These are phyloP conservation scores for Amblyjoppa fuscipennis DNA, from an alignment of 2,888 invertebrate genomes.

Conservation along the genomic window DNA sequence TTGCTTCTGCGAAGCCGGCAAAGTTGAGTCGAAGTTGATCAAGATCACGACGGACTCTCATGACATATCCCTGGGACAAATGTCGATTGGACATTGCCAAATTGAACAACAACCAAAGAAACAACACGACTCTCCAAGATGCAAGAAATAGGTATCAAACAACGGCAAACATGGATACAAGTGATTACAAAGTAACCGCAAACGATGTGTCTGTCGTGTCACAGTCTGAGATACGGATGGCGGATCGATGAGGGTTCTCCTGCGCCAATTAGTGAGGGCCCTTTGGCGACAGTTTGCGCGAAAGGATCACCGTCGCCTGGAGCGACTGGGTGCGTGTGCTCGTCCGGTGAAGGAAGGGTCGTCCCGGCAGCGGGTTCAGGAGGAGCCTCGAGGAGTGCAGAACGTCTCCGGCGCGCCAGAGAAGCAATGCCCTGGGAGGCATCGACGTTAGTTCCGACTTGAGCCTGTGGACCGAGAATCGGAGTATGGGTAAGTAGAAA, in stretches of 20 bases:
- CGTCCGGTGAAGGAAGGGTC: constrained; percentile 45
- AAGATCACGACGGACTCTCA: neutral
- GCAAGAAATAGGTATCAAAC: neutral
- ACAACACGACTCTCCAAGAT: neutral
- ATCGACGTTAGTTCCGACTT: constrained; percentile 40
- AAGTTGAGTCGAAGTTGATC: neutral
- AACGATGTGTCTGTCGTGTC: neutral
- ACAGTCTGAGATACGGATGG: constrained; percentile 4
- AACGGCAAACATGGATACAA: neutral
- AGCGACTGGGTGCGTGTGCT: constrained; percentile 14
- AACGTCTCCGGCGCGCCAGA: constrained; percentile 20
- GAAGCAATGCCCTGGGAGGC: constrained; percentile 39
- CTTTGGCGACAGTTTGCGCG: constrained; percentile 34
- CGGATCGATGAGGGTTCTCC: constrained; percentile 28
- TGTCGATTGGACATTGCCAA: neutral
- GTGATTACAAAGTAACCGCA: neutral
- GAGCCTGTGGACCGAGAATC: constrained; percentile 18
- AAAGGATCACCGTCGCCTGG: constrained; percentile 35
- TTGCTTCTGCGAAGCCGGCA: neutral
- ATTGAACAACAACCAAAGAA: neutral
- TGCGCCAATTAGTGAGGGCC: constrained; percentile 33
- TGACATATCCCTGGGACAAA: neutral
- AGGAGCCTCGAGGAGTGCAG: constrained; percentile 23
- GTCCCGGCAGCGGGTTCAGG: constrained; percentile 2
- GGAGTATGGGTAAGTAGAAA: constrained; percentile 51